A percentile compares a stretch with the other conserved stretches of the same genome.
Evolutionary conservation across 2,113 vertebrate genomes (phyloP).

Genomic region (Mionectes macconnelli): DNA sequence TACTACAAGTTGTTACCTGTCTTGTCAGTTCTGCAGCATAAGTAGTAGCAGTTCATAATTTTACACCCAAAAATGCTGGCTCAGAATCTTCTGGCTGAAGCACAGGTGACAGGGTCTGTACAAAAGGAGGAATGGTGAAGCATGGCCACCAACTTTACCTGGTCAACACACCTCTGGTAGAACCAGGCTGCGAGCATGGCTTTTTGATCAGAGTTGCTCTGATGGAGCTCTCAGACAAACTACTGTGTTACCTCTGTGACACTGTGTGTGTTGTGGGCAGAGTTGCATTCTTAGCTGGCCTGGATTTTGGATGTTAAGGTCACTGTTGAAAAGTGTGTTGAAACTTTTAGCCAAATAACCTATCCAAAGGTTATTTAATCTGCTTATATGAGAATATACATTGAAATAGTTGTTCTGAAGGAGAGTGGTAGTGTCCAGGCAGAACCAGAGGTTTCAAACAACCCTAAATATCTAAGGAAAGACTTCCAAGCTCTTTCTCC

Average conservation of each 20-base stretch:
- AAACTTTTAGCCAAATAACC: not conserved
- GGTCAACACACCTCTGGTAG: not conserved
- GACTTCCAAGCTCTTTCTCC: not conserved
- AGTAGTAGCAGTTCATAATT: not conserved
- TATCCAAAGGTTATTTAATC: not conserved
- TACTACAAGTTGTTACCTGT: not conserved
- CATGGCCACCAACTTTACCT: not conserved
- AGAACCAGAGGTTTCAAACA: conserved; percentile 15
- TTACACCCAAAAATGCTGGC: not conserved
- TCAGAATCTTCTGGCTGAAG: not conserved
- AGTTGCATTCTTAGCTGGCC: not conserved
- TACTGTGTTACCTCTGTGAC: fast-evolving
- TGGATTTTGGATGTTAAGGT: not conserved
- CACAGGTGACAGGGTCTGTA: not conserved
- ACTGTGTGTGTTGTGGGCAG: not conserved
- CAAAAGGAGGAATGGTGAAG: not conserved
- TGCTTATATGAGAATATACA: not conserved
- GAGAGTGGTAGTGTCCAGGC: conserved; percentile 9
- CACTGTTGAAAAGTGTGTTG: not conserved
- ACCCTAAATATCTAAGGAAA: not conserved
- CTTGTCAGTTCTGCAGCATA: not conserved
- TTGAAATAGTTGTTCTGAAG: not conserved
- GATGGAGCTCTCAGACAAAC: not conserved
- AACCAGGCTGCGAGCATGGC: not conserved
- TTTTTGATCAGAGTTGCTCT: not conserved